These are phyloP conservation scores for Motacilla tschutschensis DNA, from an alignment of 2,113 vertebrate species.

Conservation along the genomic window DNA sequence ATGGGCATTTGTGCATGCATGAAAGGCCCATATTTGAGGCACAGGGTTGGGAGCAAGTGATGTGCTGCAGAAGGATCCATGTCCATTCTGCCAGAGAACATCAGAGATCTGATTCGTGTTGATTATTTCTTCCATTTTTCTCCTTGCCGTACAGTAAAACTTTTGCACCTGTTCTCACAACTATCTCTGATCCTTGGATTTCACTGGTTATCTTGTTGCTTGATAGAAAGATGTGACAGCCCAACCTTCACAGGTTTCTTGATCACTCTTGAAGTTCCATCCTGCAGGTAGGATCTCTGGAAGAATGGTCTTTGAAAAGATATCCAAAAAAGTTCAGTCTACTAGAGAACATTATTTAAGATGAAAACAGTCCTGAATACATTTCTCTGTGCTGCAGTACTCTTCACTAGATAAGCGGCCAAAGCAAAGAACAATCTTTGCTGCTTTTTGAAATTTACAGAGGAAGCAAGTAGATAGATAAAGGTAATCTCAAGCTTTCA, in stretches of 20 bases:
- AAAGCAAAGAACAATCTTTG: neutral
- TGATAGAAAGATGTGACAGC: neutral
- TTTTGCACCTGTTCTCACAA: neutral
- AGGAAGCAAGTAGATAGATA: neutral
- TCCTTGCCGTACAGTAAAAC: neutral
- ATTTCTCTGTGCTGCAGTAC: neutral
- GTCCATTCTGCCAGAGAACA: neutral
- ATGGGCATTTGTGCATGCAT: accelerated
- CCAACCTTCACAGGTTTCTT: neutral
- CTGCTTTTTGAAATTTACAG: neutral
- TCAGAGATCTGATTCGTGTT: neutral
- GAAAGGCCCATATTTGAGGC: neutral
- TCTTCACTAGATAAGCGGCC: neutral
- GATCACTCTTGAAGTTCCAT: neutral
- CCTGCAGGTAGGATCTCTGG: neutral
- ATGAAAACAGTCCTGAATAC: neutral
- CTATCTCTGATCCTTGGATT: neutral
- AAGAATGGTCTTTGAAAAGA: neutral
- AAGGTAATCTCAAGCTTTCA: neutral
- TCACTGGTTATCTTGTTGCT: neutral
- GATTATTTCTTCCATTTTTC: neutral
- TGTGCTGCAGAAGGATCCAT: neutral
- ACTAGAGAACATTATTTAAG: neutral
- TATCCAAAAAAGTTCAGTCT: neutral
- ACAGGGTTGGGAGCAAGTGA: accelerated